Percentiles rank a stretch among this genome's conserved stretches.
Evolutionary conservation across 2,797 vertebrate genomes (phyloP).

Genomic region (Buceros bicornis): DNA sequence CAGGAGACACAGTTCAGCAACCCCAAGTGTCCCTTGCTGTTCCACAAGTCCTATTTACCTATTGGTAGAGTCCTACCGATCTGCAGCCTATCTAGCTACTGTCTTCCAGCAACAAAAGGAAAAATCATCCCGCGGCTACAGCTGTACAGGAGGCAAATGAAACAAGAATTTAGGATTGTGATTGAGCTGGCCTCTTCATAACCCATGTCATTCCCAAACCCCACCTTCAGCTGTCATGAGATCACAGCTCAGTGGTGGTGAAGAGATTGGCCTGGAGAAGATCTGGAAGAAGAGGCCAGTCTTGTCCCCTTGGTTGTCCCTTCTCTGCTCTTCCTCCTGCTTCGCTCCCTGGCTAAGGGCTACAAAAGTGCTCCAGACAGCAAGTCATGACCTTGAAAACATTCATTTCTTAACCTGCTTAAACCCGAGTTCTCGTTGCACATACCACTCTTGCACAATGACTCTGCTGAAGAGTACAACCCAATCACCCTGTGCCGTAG

Average conservation of each 20-base stretch:
- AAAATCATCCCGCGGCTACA: background rate
- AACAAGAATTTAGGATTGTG: background rate
- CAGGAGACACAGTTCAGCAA: background rate
- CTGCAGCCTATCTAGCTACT: background rate
- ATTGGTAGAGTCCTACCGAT: background rate
- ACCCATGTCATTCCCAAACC: background rate
- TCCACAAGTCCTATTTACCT: background rate
- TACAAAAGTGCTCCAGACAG: background rate
- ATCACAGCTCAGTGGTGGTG: background rate
- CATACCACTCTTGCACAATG: fast-evolving
- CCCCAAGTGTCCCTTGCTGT: background rate
- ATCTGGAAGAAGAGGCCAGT: background rate
- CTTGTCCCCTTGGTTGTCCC: background rate
- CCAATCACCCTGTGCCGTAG: background rate
- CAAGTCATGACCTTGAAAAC: background rate
- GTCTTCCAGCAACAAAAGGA: background rate
- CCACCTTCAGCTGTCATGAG: background rate
- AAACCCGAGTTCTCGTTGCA: background rate
- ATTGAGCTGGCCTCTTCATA: background rate
- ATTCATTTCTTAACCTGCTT: background rate
- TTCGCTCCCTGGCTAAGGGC: background rate
- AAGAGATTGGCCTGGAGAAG: background rate
- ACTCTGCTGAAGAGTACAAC: fast-evolving
- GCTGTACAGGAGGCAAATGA: fast-evolving
- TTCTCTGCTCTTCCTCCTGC: background rate